Conservation (phyloP, 2,113 vertebrate species). For the Brevimyrus niger region DNA sequence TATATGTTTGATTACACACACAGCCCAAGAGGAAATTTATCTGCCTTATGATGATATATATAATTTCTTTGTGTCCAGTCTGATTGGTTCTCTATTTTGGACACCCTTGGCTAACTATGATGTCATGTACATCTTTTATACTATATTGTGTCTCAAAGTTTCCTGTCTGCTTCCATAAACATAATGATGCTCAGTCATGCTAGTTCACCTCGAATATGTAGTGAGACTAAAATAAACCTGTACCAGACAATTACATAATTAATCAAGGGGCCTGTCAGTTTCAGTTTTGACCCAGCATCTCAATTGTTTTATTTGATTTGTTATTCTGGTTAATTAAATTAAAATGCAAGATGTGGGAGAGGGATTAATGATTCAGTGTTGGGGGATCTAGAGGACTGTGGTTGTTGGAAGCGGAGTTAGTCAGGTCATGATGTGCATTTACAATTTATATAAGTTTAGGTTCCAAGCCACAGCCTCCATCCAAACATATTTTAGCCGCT, state of each 20-base stretch:
- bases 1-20: not conserved
- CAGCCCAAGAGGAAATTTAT: not conserved
- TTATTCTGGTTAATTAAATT: not conserved
- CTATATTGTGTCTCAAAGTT: not conserved
- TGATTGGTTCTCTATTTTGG: not conserved
- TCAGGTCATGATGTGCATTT: not conserved
- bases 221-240: not conserved
- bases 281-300: not conserved
- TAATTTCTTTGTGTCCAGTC: not conserved
- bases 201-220: not conserved
- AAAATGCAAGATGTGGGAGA: not conserved
- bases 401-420: not conserved
- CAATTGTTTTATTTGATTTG: constrained; percentile 2
- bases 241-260: not conserved
- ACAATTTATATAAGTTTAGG: not conserved
- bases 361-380: not conserved
- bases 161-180: not conserved
- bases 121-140: not conserved
- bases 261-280: not conserved
- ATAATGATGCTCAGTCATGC: not conserved
- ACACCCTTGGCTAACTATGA: not conserved
- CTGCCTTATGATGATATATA: not conserved
- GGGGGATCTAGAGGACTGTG: not conserved
- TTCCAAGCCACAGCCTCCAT: not conserved
- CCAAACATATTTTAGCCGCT: not conserved